Base-by-base conservation (phyloP, 2,113 vertebrate species). In the Hoplias malabaricus region DNA sequence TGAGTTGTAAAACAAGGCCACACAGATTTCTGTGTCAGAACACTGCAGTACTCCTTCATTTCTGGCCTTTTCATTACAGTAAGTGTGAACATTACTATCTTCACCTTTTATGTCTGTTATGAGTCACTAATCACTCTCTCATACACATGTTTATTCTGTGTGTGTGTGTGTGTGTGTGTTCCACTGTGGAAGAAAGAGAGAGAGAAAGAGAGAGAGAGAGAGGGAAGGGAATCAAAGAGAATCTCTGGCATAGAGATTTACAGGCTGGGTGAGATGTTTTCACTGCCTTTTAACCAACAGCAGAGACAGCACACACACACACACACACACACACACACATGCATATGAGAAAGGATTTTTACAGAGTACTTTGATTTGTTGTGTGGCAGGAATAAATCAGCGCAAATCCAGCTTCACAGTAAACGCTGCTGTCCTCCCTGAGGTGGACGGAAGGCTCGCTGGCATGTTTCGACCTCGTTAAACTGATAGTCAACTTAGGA, bases 211-310 rank as follows among this genome's bases (percentile, higher is more conserved):
- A 69, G 33, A 72, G 42, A 25, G 50, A 48, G 27, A 33, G 56
- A 50, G 27, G 57, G 46, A 56, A 6, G 69, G 62, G 77, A 89
- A 88, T 89, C 84, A 88, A 91, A 89, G 86, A 88, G 83, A 86
- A 85, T 84, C 81, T 90, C 86, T 85, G 84, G 74, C 84, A 70
- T 6, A 50, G 73, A 89, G 87, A 91, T 93, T 93, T 92, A 93
- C 87, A 85, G 57, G 84, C 83, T 61, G 62, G 83, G 76, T 67
- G 67, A 87, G 87, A 87, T 46, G 75, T 88, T 88, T 86, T 78
- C 77, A 88, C 68, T 78, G 86, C 78, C 75, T 84, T 80, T 82
- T 67, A 70, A 88, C 87, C 82, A 84, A 78, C 75, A 89, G 86
- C 80, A 78, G 86, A 63, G 59, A 36, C 59, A 63, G 59, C 56